A percentile compares a stretch with the other conserved stretches of the same genome.
These are phyloP conservation scores for Chiloscyllium plagiosum DNA, from an alignment of 2,113 vertebrate genomes.

Conservation along the genomic window DNA sequence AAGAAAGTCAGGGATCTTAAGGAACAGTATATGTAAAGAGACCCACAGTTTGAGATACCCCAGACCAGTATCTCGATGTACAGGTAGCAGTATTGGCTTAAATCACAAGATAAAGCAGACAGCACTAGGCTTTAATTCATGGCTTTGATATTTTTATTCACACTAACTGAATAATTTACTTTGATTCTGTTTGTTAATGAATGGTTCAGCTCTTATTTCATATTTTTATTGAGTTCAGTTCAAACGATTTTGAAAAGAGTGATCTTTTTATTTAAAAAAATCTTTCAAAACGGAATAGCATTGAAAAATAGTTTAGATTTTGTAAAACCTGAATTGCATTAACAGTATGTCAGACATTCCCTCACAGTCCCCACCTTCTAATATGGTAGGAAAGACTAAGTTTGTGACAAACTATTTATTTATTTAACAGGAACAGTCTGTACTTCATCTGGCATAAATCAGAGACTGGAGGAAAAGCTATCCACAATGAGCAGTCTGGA, in stretches of 20 bases:
- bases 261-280: neutral
- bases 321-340: neutral
- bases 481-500: neutral
- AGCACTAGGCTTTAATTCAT: neutral
- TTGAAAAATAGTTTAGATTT: neutral
- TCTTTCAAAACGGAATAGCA: neutral
- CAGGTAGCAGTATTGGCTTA: too few relatives aligned
- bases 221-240: neutral
- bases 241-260: neutral
- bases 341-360: neutral
- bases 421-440: constrained; percentile 35
- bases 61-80: too few relatives aligned
- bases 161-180: neutral
- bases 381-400: neutral
- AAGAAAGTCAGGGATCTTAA: too few relatives aligned
- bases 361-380: constrained; percentile 5
- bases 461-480: neutral
- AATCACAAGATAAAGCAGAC: too few relatives aligned
- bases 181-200: neutral
- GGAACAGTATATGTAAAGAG: too few relatives aligned
- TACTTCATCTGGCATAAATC: constrained; percentile 34
- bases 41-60: too few relatives aligned
- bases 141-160: neutral
- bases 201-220: neutral
- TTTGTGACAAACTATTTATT: constrained; percentile 36